Evolutionary conservation across 1,140 invertebrate genomes (phyloP).

Genomic region (Stegodyphus mimosarum): DNA sequence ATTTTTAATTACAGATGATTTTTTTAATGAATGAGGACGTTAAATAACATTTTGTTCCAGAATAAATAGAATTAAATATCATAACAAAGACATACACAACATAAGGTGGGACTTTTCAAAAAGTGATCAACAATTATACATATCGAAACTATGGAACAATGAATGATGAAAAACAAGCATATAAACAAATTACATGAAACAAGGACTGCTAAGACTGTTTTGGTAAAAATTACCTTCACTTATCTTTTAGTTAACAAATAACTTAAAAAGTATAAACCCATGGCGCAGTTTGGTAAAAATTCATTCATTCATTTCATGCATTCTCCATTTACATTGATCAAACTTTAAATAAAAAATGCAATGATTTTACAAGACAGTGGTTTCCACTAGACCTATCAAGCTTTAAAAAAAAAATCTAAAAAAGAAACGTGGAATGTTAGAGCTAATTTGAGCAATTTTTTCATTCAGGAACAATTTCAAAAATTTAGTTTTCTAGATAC

Average conservation of each 20-base stretch:
- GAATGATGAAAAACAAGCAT: constrained; percentile 45
- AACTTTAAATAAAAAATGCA: neutral
- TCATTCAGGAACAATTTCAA: neutral
- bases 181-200: constrained; percentile 33
- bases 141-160: constrained; percentile 55
- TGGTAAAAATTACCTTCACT: neutral
- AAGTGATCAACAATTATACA: constrained; percentile 56
- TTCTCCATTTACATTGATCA: neutral
- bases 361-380: neutral
- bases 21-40: constrained; percentile 47
- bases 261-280: neutral
- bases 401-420: neutral
- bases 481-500: neutral
- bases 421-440: constrained; percentile 14
- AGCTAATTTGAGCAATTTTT: neutral
- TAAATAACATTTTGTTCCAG: constrained; percentile 58
- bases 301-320: neutral
- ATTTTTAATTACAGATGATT: constrained; percentile 54
- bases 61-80: constrained; percentile 62
- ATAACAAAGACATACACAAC: constrained; percentile 60
- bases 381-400: too few relatives aligned
- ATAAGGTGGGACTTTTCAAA: constrained; percentile 58
- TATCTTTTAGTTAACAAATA: neutral
- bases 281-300: too few relatives aligned
- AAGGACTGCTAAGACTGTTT: constrained; percentile 38